These are phyloP conservation scores for Pseudomyrmex pallidus DNA, from an alignment of 1,140 invertebrate genomes.

Conservation along the genomic window DNA sequence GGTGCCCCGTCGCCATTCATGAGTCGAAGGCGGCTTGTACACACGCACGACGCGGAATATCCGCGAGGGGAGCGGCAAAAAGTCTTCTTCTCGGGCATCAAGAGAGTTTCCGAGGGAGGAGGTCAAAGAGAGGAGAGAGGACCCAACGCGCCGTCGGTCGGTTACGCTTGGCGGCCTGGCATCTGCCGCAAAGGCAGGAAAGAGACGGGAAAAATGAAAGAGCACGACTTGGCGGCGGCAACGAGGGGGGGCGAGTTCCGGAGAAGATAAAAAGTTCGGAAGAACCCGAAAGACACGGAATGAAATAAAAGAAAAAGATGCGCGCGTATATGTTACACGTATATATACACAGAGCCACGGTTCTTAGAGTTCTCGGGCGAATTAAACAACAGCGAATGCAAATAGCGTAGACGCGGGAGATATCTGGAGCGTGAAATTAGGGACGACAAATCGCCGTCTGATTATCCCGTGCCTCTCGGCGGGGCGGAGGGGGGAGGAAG, in stretches of 20 bases:
- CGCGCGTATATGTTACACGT: too few relatives aligned
- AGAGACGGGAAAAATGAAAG: conserved; percentile 43
- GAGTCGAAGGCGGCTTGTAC: conserved; percentile 10
- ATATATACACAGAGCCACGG: background rate
- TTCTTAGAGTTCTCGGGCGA: conserved; percentile 14
- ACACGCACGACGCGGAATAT: conserved; percentile 26
- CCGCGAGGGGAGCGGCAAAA: conserved; percentile 37
- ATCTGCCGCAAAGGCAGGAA: conserved; percentile 55
- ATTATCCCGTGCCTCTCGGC: conserved; percentile 9
- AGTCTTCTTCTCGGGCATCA: conserved; percentile 10
- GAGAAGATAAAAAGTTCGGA: background rate
- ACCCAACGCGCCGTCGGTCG: conserved; percentile 14
- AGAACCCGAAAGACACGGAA: background rate
- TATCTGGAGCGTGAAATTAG: conserved; percentile 55
- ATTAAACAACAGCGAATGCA: conserved; percentile 51
- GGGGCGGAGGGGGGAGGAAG: too few relatives aligned
- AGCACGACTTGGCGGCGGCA: background rate
- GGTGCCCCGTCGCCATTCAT: conserved; percentile 55
- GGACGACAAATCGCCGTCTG: conserved; percentile 43
- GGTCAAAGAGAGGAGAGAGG: background rate
- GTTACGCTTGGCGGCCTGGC: conserved; percentile 59
- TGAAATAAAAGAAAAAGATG: conserved; percentile 9
- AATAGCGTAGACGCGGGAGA: conserved; percentile 15
- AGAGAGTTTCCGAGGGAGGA: background rate
- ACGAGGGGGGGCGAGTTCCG: too few relatives aligned